Percentiles rank a stretch among this genome's conserved stretches.
These are phyloP conservation scores for Apogon hyalosoma DNA, from an alignment of 2,797 vertebrate species.

Conservation along the genomic window DNA sequence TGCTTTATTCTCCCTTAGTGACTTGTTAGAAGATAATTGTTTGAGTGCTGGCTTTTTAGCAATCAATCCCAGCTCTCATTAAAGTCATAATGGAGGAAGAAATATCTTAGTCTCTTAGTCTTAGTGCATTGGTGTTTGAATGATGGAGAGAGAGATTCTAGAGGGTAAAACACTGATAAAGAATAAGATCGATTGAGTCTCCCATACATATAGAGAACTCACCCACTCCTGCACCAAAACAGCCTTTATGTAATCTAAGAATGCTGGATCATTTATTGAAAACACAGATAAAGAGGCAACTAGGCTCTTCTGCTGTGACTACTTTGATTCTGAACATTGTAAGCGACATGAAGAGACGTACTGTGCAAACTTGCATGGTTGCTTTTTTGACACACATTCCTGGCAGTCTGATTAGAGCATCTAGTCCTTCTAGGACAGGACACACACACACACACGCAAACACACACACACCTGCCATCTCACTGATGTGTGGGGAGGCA, in stretches of 20 bases:
- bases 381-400: constrained; percentile 44
- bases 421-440: constrained; percentile 41
- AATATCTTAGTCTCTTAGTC: constrained; percentile 4
- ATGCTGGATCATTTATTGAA: constrained; percentile 1
- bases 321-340: constrained; percentile 6
- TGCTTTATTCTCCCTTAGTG: background rate
- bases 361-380: constrained; percentile 30
- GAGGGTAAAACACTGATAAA: background rate
- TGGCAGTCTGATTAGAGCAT: constrained; percentile 62
- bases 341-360: constrained; percentile 23
- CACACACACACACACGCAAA: constrained; percentile 26
- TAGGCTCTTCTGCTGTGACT: background rate
- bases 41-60: background rate
- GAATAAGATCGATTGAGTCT: background rate
- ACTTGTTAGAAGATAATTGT: constrained; percentile 4
- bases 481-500: constrained; percentile 69
- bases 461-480: constrained; percentile 67
- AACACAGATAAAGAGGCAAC: background rate
- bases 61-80: constrained; percentile 20
- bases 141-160: background rate
- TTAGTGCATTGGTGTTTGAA: background rate
- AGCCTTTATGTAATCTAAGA: constrained; percentile 14
- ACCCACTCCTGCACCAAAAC: background rate
- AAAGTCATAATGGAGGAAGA: constrained; percentile 7
- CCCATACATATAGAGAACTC: background rate